phyloP scores from a whole-genome alignment of 1,140 invertebrate species.

The Apis laboriosa region DNA sequence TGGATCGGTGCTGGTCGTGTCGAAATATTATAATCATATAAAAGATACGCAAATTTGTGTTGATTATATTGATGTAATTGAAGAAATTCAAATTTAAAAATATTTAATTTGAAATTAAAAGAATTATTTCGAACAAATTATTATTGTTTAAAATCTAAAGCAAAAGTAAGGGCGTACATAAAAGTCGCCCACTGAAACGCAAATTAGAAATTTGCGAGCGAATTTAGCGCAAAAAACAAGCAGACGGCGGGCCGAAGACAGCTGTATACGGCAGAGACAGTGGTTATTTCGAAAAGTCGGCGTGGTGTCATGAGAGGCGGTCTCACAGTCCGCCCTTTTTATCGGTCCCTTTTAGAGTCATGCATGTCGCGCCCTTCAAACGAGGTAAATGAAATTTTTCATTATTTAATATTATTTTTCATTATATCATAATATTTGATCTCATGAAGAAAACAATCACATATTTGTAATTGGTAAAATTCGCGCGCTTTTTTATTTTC shows the following conservation, averaged over 20 bases:
- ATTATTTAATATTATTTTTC: not conserved
- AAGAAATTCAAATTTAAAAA: not conserved
- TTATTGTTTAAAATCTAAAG: not conserved
- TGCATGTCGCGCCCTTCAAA: slow-evolving; percentile 81
- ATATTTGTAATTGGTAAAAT: slow-evolving; percentile 28
- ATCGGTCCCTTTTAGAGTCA: slow-evolving; percentile 79
- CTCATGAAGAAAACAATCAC: not conserved
- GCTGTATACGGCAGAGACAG: slow-evolving; percentile 64
- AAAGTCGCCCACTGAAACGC: slow-evolving; percentile 16
- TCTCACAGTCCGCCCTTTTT: slow-evolving; percentile 80
- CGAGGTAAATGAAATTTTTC: slow-evolving; percentile 74
- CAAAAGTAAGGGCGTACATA: slow-evolving; percentile 6
- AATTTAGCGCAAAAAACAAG: slow-evolving; percentile 29
- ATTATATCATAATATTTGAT: not conserved
- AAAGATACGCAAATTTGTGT: not conserved
- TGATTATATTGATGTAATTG: not conserved
- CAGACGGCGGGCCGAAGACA: slow-evolving; percentile 47
- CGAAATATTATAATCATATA: not conserved
- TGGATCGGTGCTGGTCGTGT: slow-evolving; percentile 49
- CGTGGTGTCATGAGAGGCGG: slow-evolving; percentile 81
- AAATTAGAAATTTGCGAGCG: slow-evolving; percentile 15
- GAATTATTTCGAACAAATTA: not conserved
- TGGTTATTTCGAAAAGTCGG: slow-evolving; percentile 75
- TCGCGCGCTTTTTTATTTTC: slow-evolving; percentile 37
- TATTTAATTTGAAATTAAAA: not conserved